A percentile compares a stretch with the other conserved stretches of the same genome.
Conservation (phyloP, 2,888 invertebrate genomes). For the Malachius bipustulatus region DNA sequence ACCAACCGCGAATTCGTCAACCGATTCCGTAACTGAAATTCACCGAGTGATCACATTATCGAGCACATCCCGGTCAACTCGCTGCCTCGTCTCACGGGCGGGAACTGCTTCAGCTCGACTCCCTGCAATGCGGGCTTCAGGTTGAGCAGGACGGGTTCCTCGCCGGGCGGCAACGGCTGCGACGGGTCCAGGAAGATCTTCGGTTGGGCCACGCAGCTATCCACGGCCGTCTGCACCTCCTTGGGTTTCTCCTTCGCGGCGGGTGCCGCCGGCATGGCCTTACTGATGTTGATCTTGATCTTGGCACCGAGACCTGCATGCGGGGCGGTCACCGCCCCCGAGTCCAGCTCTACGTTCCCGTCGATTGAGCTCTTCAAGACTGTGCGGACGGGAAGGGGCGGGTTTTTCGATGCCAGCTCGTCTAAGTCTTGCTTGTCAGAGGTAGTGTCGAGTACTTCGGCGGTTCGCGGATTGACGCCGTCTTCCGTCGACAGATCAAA, state of each 20-base stretch:
- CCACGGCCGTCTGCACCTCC: constrained; percentile 32
- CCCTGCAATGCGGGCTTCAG: constrained; percentile 56
- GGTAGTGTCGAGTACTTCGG: neutral
- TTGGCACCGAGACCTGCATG: constrained; percentile 39
- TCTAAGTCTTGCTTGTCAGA: constrained; percentile 7
- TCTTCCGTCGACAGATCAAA: too few species aligned
- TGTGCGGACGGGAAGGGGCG: constrained; percentile 37
- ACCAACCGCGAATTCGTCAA: too few species aligned
- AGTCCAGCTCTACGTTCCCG: constrained; percentile 54
- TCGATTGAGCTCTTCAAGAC: constrained; percentile 58
- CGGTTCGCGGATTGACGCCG: too few species aligned
- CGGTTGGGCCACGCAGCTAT: constrained; percentile 24
- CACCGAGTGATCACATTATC: constrained; percentile 76
- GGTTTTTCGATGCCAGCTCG: constrained; percentile 7
- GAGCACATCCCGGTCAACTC: constrained; percentile 80
- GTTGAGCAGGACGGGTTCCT: constrained; percentile 40
- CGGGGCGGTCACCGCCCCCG: constrained; percentile 23
- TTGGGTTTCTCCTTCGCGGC: constrained; percentile 35
- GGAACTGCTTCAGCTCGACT: constrained; percentile 55
- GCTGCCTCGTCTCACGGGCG: constrained; percentile 58
- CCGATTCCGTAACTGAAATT: too few species aligned
- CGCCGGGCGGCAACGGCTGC: constrained; percentile 49
- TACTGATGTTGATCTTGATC: constrained; percentile 76
- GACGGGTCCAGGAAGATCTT: constrained; percentile 27
- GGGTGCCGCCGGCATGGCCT: constrained; percentile 44